phyloP scores from a whole-genome alignment of 2,797 vertebrate genomes.

The Sebastes itinus region DNA sequence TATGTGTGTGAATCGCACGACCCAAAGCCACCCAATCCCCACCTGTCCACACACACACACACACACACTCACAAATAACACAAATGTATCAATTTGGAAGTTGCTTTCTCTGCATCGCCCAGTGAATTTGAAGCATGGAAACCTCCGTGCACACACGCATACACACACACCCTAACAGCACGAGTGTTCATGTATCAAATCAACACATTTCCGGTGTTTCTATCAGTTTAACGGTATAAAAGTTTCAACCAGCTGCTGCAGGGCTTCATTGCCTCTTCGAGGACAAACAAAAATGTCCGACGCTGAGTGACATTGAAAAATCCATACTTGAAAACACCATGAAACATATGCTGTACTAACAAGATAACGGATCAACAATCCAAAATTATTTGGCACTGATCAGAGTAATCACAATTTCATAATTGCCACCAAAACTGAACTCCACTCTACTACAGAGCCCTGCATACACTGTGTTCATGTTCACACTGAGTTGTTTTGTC shows the following conservation, averaged over 20 bases:
- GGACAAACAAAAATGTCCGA: not conserved
- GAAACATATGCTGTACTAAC: not conserved
- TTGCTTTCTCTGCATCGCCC: not conserved
- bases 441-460: not conserved
- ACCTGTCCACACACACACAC: slow-evolving; percentile 25
- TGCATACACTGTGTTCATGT: no score
- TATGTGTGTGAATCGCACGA: slow-evolving; percentile 19
- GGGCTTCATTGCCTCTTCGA: not conserved
- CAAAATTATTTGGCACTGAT: not conserved
- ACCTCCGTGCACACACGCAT: not conserved
- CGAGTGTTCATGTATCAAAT: not conserved
- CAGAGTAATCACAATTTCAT: not conserved
- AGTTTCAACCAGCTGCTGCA: not conserved
- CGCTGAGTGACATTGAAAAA: not conserved
- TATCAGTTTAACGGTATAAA: not conserved
- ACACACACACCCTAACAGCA: not conserved
- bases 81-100: not conserved
- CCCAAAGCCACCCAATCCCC: slow-evolving; percentile 29
- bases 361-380: slow-evolving; percentile 12
- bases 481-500: no score
- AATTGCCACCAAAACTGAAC: not conserved
- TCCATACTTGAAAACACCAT: not conserved
- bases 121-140: not conserved
- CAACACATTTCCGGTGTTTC: not conserved
- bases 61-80: not conserved